Evolutionary conservation across 2,888 invertebrate species (phyloP), one percentile per base, ranked within the genome.

Genomic region (Cordilura impudica): DNA sequence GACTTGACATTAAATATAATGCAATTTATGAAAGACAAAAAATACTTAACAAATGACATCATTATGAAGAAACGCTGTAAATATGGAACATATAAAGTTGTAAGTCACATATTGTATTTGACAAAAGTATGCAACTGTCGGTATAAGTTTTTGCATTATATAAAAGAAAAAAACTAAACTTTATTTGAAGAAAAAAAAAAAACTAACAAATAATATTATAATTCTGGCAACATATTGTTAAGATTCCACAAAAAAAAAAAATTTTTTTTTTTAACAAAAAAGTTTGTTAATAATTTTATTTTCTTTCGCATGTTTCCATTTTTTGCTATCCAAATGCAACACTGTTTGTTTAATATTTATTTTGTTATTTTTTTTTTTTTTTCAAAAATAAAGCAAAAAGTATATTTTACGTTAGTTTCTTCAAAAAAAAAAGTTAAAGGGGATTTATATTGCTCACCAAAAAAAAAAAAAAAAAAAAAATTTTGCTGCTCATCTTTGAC

Each of bases 211-310:
- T n/a, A 39, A 2, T 39, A 39, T n/a, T 4, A 39, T 39, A 31
- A 31, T 39, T n/a, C n/a, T 12, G 47, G 76, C 31, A 65, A 60
- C 76, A 76, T 65, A 70, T 71, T 77, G 53, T 54, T 54, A 58
- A 31, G 35, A 49, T 5, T 7, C n/a, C 4, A 39, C 2, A 4
- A 4, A n/a, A 12, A 39, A 39, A n/a, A 39, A 39, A 8, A 39
- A 35, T n/a, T 5, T 39, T 39, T 5, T 39, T 39, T 26, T 39
- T n/a, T n/a, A 39, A 39, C 2, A 8, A 2, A 66, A 66, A 67
- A 66, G 31, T 71, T 66, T 66, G 14, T 31, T n/a, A 66, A 54
- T 54, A 58, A 60, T 56, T 54, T 67, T 61, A 3, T 7, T 77
- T 65, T 66, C 7, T 39, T 39, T 31, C 2, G 10, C n/a, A n/a